Evolutionary conservation across 2,888 invertebrate genomes (phyloP).

Genomic region (Ferdinandea cuprea): DNA sequence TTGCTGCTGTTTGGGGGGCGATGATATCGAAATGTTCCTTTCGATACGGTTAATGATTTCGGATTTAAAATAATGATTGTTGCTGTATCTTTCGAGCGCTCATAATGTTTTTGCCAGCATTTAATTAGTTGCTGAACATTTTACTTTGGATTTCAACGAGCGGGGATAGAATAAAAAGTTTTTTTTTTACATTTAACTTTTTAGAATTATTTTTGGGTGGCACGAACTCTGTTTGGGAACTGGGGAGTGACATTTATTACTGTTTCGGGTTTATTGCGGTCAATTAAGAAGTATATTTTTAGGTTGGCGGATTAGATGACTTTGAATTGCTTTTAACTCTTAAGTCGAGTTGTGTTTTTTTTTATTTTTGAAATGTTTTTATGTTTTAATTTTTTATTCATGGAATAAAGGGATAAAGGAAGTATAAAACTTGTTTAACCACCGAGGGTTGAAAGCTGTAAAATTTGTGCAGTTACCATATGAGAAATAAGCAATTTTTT

Average conservation of each 20-base stretch:
- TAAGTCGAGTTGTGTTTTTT: background rate
- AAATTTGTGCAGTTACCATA: background rate
- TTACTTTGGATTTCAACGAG: background rate
- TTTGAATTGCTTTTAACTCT: background rate
- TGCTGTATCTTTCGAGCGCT: slow-evolving; percentile 13
- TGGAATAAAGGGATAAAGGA: background rate
- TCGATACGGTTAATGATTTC: slow-evolving; percentile 64
- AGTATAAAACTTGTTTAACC: background rate
- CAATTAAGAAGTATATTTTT: slow-evolving; percentile 30
- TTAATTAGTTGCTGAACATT: slow-evolving; percentile 62
- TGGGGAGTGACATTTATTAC: slow-evolving; percentile 39
- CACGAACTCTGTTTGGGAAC: background rate
- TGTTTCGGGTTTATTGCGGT: slow-evolving; percentile 34
- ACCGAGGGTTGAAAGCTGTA: background rate
- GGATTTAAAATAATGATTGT: slow-evolving; percentile 47
- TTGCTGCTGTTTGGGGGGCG: slow-evolving; percentile 6
- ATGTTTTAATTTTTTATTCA: background rate
- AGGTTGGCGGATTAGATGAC: background rate
- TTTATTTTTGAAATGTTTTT: background rate
- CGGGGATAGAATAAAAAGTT: background rate
- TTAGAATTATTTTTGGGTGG: slow-evolving; percentile 17
- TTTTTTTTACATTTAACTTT: background rate
- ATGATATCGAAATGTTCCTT: slow-evolving; percentile 36
- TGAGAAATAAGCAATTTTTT: too few species aligned
- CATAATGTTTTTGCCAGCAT: slow-evolving; percentile 7